Evolutionary conservation across 2,797 vertebrate genomes (phyloP), one percentile per base, ranked within the genome.

Genomic region (Peromyscus melanophrys): DNA sequence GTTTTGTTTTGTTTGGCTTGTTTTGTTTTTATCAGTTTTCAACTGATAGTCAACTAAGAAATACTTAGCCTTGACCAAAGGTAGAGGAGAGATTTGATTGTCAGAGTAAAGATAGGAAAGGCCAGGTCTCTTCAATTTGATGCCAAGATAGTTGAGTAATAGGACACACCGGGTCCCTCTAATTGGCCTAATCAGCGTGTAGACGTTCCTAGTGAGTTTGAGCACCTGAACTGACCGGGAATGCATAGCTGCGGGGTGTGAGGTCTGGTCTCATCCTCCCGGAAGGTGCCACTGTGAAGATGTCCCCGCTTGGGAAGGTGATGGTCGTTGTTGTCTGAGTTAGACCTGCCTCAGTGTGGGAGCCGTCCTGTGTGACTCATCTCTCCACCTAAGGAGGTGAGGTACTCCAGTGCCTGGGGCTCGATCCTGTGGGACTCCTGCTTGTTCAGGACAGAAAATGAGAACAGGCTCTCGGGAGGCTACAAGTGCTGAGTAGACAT

Each of bases 91-190:
- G 63, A 89, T n/a, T 40, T 92, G 90, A 92, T 61, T 89, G 55
- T 92, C 84, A 46, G 80, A 49, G 61, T 71, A 71, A 59, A 95
- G 86, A 84, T 86, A 77, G 61, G n/a, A 77, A 88, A 80, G 19
- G 65, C 80, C 17, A 84, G 83, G 75, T 90, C 90, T 61, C 77
- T 96, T 90, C 94, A 71, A 6, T 65, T 13, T 40, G 89, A 84
- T 94, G 96, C 89, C 94, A 94, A 76, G 81, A 57, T 81, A 67
- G 81, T 96, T 94, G 93, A 82, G 96, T 67, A 94, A 95, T 37
- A 13, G 14, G 73, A 71, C 73, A 71, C 73, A 25, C 90, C 2
- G 0, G 65, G 91, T 87, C 34, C 93, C 80, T 77, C 21, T n/a
- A 6, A 29, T 46, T 91, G 37, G 65, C 55, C 46, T 89, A 8